These are phyloP conservation scores for Lagria hirta DNA, from an alignment of 2,888 invertebrate species.

Conservation along the genomic window DNA sequence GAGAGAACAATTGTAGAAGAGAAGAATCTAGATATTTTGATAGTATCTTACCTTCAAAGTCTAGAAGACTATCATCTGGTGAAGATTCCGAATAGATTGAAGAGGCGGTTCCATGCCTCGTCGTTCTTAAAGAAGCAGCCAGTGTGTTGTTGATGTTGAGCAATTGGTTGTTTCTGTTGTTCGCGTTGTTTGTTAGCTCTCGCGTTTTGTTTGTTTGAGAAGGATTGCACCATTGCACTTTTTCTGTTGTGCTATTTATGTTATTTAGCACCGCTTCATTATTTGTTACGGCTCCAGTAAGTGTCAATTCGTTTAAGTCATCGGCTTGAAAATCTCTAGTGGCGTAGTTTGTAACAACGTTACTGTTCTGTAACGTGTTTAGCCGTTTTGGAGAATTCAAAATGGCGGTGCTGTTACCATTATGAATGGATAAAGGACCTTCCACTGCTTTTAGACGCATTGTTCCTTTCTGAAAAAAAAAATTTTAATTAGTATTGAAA, in stretches of 20 bases:
- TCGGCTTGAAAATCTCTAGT: conserved; percentile 16
- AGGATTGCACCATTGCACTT: conserved; percentile 53
- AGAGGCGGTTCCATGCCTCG: conserved; percentile 46
- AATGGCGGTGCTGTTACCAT: conserved; percentile 47
- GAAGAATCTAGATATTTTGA: too few relatives aligned
- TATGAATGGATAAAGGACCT: conserved; percentile 51
- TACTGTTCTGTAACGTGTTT: conserved; percentile 52
- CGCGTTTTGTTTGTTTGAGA: conserved; percentile 42
- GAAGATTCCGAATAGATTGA: conserved; percentile 52
- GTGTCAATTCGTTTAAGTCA: conserved; percentile 23
- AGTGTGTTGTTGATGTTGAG: conserved; percentile 51
- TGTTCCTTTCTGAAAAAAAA: conserved; percentile 45
- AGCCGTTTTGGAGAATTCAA: conserved; percentile 52
- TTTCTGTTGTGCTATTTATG: conserved; percentile 33
- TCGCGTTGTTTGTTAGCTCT: conserved; percentile 48
- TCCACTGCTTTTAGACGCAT: conserved; percentile 55
- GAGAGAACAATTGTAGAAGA: too few relatives aligned
- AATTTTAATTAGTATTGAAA: conserved; percentile 13
- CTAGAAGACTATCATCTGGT: conserved; percentile 59
- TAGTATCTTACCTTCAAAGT: conserved; percentile 58
- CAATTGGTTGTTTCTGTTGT: conserved; percentile 40
- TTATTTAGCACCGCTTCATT: conserved; percentile 29
- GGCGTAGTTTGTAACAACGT: conserved; percentile 33
- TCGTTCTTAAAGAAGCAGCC: conserved; percentile 49
- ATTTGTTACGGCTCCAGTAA: conserved; percentile 16